These are phyloP conservation scores for Tolmerus cingulatus DNA, from an alignment of 2,888 invertebrate genomes.

Conservation along the genomic window DNA sequence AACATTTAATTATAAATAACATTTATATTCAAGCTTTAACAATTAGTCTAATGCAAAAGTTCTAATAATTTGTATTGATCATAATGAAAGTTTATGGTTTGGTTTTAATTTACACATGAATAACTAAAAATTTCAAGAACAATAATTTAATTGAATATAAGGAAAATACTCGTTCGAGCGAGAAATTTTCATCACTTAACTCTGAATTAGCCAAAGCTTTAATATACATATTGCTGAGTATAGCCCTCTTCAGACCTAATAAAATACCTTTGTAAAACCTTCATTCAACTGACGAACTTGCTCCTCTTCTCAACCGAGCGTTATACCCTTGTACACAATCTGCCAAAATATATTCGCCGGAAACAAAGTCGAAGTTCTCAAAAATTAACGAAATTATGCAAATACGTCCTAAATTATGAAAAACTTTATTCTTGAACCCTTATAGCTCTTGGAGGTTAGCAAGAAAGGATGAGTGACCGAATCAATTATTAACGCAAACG, in stretches of 20 bases:
- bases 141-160: background rate
- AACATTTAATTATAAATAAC: no score
- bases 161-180: no score
- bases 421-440: background rate
- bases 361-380: background rate
- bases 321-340: background rate
- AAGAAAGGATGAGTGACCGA: background rate
- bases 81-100: no score
- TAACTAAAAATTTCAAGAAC: no score
- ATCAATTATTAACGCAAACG: conserved; percentile 25
- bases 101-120: no score
- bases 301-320: background rate
- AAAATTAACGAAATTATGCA: conserved; percentile 15
- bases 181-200: no score
- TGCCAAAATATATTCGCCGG: background rate
- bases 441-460: background rate
- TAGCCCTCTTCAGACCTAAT: background rate
- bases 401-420: background rate
- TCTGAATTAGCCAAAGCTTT: background rate
- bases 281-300: background rate
- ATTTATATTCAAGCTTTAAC: no score
- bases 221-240: background rate
- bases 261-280: background rate
- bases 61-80: no score
- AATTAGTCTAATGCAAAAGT: no score